Conservation (phyloP, 2,113 vertebrate species). For the Pipra filicauda region DNA sequence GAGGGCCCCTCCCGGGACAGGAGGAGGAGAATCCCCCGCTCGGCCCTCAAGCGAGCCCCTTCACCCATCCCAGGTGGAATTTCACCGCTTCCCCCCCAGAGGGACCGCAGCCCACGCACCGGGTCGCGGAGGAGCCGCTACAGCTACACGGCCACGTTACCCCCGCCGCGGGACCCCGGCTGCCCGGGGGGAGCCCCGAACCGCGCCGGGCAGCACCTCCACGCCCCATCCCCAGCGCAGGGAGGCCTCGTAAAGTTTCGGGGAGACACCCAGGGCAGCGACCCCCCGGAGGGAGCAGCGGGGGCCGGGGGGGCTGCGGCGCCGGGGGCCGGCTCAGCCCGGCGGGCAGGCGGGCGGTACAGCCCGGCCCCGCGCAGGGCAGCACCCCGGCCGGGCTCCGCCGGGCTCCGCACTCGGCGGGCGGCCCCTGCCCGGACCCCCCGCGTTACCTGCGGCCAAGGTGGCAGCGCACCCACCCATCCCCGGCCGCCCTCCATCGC, state of each 20-base stretch:
- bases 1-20: not conserved
- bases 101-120: not conserved
- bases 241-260: not conserved
- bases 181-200: not conserved
- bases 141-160: not conserved
- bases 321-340: not conserved
- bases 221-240: accelerated
- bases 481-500: too few relatives aligned
- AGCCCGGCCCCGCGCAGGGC: not conserved
- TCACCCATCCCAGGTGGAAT: not conserved
- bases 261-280: not conserved
- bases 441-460: not conserved
- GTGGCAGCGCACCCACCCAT: not conserved
- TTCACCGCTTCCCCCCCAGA: not conserved
- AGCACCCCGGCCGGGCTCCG: not conserved
- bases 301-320: not conserved
- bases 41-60: not conserved
- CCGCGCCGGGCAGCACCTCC: not conserved
- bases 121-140: not conserved
- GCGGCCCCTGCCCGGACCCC: not conserved
- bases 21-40: not conserved
- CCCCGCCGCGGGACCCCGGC: not conserved
- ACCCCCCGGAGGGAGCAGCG: not conserved
- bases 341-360: not conserved
- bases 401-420: not conserved